Conservation (phyloP, 2,113 vertebrate genomes). For the Pollimyrus isidori region DNA sequence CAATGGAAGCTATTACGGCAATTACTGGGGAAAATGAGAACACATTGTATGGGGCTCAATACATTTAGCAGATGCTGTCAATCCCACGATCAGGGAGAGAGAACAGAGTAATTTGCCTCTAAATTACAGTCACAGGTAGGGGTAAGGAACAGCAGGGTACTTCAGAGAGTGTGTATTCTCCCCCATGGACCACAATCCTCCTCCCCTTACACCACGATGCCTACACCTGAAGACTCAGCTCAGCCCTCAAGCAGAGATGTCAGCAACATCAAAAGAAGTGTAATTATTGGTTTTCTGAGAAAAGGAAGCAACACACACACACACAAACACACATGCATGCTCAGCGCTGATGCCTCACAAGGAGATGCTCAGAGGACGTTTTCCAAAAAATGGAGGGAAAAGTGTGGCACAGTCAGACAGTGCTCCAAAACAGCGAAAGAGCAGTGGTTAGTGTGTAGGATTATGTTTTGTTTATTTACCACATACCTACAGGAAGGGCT, state of each 20-base stretch:
- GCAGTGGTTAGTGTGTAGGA: background rate
- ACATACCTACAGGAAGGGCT: background rate
- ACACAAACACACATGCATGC: too few species aligned
- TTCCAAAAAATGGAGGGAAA: background rate
- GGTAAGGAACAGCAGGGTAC: background rate
- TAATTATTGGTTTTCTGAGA: background rate
- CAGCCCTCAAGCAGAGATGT: background rate
- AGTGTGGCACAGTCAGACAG: conserved; percentile 17
- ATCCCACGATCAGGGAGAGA: conserved; percentile 39
- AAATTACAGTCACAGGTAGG: conserved; percentile 37
- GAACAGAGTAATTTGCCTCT: conserved; percentile 35
- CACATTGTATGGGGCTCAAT: conserved; percentile 55
- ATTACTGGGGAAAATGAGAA: conserved; percentile 60
- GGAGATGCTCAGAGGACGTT: background rate
- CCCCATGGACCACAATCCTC: background rate
- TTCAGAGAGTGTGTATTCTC: background rate
- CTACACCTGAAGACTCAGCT: background rate
- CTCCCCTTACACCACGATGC: background rate
- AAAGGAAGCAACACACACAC: background rate
- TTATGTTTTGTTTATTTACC: background rate
- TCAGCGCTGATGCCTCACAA: background rate
- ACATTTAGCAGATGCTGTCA: conserved; percentile 56
- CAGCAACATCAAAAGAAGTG: background rate
- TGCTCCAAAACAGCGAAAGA: background rate
- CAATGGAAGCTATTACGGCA: conserved; percentile 70